Evolutionary conservation across 2,888 invertebrate species (phyloP), one percentile per base, ranked within the genome.

Genomic region (Tetanocera ferruginea): DNA sequence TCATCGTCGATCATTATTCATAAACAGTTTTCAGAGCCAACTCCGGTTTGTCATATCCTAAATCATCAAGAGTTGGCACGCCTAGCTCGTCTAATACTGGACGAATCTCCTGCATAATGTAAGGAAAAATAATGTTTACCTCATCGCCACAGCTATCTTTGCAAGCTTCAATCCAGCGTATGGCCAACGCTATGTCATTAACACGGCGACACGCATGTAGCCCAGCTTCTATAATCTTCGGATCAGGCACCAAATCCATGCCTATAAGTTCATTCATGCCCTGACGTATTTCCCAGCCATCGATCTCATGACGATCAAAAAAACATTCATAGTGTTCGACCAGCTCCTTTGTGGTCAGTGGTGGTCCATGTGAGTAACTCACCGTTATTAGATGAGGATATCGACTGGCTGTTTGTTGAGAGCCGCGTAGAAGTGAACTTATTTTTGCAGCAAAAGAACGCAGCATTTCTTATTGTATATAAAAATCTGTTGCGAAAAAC

Each of bases 11-110:
- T 81, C 82, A 84, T 49, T 80, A 72, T 77, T 95, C 93, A 86
- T 92, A 94, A 76, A 94, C 93, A 86, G 91, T 92, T 84, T 93
- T 90, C 82, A 96, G 91, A 80, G 95, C 96, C 88, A 98, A 91
- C 91, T 99, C 98, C 71, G 98, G 98, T 90, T 97, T 95, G 90
- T 98, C 97, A 86, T 96, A 98, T 75, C 98, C 98, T 86, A 99
- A 92, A 88, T 98, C 96, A 89, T 98, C 98, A 0, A 95, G 96
- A 25, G 98, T 97, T 80, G 93, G 93, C 83, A 98, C 94, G 62
- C 98, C 98, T 75, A 99, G 91, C 91, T 99, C 97, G 43, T 93
- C 93, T 79, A 99, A 91, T 3, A 97, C 96, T 34, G 98, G 98
- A 86, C 93, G 92, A 83, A 98, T 94, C 92, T 98, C 96, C 90